These are phyloP conservation scores for Periplaneta americana DNA, from an alignment of 1,140 invertebrate species.

Conservation along the genomic window DNA sequence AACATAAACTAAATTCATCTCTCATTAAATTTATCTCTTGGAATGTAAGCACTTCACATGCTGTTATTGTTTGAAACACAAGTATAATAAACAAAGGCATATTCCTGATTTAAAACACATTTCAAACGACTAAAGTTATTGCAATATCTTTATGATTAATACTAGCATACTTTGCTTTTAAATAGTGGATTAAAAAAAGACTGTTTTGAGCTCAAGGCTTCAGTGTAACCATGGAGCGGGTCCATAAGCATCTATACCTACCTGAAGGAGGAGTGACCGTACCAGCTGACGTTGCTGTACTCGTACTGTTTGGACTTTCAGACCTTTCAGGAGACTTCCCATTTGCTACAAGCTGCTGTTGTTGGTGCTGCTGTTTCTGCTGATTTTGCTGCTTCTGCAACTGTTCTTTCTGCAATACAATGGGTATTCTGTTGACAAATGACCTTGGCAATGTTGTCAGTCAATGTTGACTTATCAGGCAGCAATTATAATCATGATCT, in stretches of 20 bases:
- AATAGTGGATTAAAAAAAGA: too few species aligned
- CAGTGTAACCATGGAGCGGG: too few species aligned
- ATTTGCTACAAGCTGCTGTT: conserved; percentile 36
- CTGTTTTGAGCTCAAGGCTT: too few species aligned
- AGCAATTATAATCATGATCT: not conserved
- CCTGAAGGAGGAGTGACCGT: conserved; percentile 50
- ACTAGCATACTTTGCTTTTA: too few species aligned
- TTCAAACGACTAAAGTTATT: too few species aligned
- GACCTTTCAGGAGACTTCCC: conserved; percentile 46
- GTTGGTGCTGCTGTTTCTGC: conserved; percentile 41
- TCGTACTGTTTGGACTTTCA: conserved; percentile 52
- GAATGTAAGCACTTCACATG: too few species aligned
- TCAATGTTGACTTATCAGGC: not conserved
- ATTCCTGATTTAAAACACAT: too few species aligned
- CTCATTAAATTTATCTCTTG: too few species aligned
- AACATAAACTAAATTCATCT: too few species aligned
- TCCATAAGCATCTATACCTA: conserved; percentile 32
- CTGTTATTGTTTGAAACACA: too few species aligned
- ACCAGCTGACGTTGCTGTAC: conserved; percentile 49
- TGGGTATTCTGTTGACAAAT: not conserved
- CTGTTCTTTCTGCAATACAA: not conserved
- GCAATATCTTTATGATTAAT: too few species aligned
- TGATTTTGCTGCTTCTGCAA: conserved; percentile 5
- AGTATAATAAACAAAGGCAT: too few species aligned
- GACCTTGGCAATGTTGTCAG: not conserved